Conservation (phyloP, 2,113 vertebrate species). For the Tragulus kanchil region DNA sequence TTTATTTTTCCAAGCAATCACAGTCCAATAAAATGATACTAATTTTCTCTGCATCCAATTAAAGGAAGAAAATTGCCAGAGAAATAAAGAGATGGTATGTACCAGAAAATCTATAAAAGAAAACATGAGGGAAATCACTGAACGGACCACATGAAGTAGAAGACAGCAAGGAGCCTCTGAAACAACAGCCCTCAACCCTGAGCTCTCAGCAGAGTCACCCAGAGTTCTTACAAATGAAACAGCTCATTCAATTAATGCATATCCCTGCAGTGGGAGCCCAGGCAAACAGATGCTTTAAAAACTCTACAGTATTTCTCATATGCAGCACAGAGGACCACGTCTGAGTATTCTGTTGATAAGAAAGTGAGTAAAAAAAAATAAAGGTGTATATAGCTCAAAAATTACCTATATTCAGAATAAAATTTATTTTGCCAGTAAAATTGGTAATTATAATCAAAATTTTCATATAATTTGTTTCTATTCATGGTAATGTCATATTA, state of each 20-base stretch:
- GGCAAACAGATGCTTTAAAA: neutral
- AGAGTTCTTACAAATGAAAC: neutral
- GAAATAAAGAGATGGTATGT: slow-evolving; percentile 30
- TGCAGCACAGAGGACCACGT: no score
- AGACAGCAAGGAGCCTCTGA: neutral
- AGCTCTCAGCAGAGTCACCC: neutral
- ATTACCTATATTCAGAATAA: neutral
- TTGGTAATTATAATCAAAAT: neutral
- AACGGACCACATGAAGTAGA: slow-evolving; percentile 14
- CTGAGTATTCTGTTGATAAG: neutral
- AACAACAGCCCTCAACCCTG: neutral
- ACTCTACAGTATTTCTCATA: neutral
- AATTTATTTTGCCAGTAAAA: slow-evolving; percentile 38
- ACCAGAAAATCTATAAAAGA: neutral
- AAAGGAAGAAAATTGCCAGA: slow-evolving; percentile 35
- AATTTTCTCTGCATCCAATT: neutral
- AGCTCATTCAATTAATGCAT: neutral
- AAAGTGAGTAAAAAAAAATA: neutral
- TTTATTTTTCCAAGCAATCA: slow-evolving; percentile 59
- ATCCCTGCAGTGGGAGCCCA: rapidly evolving
- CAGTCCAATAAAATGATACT: neutral
- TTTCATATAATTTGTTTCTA: neutral
- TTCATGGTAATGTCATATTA: neutral
- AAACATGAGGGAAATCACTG: neutral
- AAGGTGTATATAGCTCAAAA: neutral